These are phyloP conservation scores for Helarctos malayanus DNA, from an alignment of 2,797 vertebrate species.

Conservation along the genomic window DNA sequence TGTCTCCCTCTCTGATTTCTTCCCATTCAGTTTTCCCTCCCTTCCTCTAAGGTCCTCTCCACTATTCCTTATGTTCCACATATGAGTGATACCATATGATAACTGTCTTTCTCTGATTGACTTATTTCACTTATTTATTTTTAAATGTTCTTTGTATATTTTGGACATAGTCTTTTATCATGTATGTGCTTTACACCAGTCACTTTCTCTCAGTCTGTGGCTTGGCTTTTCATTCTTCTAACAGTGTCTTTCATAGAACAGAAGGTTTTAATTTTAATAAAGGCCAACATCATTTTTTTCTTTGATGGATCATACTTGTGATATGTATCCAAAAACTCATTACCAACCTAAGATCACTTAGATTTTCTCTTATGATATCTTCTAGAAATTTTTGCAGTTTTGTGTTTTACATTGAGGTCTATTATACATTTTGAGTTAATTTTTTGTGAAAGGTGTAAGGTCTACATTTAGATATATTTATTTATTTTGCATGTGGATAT, in stretches of 20 bases:
- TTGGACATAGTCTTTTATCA: neutral
- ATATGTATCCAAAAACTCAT: neutral
- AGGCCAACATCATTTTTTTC: neutral
- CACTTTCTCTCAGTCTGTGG: neutral
- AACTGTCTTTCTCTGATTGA: no score
- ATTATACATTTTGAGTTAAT: neutral
- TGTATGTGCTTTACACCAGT: neutral
- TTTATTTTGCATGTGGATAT: neutral
- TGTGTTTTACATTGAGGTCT: neutral
- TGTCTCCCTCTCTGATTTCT: no score
- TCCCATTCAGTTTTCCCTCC: no score
- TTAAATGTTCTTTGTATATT: neutral
- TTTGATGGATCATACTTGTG: neutral
- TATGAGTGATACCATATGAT: no score
- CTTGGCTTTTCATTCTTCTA: neutral
- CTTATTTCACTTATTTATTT: neutral
- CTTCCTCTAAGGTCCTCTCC: no score
- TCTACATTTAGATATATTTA: neutral
- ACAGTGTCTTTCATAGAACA: neutral
- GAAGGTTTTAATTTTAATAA: neutral
- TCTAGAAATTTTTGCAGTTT: neutral
- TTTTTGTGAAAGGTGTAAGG: neutral
- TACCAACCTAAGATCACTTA: neutral
- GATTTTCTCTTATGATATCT: neutral
- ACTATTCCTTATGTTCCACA: no score